Conservation (phyloP, 2,797 vertebrate genomes). For the Triplophysa yarkandensis region DNA sequence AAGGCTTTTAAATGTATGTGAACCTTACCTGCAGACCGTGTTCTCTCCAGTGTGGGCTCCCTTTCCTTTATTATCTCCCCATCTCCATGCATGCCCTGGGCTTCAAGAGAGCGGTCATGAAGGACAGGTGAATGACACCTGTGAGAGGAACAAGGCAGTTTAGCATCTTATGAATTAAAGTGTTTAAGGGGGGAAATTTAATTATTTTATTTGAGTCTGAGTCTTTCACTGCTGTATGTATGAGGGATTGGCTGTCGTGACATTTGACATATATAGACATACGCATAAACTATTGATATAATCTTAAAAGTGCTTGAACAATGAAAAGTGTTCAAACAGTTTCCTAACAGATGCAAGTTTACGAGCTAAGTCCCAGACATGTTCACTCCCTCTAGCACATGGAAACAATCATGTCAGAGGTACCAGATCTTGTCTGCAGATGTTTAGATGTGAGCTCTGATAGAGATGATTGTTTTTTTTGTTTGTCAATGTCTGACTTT, state of each 20-base stretch:
- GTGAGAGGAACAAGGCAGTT: slow-evolving; percentile 12
- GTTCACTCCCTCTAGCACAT: no score
- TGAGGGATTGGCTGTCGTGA: not conserved
- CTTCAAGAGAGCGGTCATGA: slow-evolving; percentile 81
- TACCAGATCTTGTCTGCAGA: not conserved
- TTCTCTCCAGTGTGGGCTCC: slow-evolving; percentile 85
- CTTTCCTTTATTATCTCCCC: slow-evolving; percentile 83
- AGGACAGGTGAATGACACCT: slow-evolving; percentile 91
- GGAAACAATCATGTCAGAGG: not conserved
- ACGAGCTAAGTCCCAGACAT: no score
- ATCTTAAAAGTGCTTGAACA: no score
- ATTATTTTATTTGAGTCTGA: no score
- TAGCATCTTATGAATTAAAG: not conserved
- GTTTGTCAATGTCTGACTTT: not conserved
- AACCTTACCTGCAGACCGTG: slow-evolving; percentile 76
- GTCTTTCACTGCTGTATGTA: not conserved
- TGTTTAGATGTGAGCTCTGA: not conserved
- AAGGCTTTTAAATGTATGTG: not conserved
- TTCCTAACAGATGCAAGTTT: no score
- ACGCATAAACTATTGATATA: no score
- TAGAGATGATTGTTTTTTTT: not conserved
- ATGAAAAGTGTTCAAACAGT: no score
- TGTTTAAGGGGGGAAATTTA: not conserved
- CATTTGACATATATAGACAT: no score
- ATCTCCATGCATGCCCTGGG: slow-evolving; percentile 74